A percentile compares a stretch with the other conserved stretches of the same genome.
phyloP scores from a whole-genome alignment of 1,140 invertebrate genomes.

The Aphelenchoides avenae region DNA sequence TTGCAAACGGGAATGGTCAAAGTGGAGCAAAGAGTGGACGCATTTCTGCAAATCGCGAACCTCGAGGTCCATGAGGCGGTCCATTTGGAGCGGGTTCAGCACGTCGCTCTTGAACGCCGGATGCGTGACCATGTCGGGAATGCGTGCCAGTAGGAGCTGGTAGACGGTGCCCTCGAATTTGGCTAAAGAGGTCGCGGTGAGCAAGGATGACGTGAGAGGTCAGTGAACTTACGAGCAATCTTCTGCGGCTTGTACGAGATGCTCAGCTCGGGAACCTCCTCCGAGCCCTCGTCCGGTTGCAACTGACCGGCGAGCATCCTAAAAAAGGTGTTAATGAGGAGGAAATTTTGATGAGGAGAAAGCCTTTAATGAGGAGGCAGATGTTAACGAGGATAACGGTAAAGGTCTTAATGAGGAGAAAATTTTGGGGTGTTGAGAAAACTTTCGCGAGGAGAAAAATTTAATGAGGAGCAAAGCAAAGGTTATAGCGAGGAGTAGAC shows the following conservation, averaged over 20 bases:
- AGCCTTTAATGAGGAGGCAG: background rate
- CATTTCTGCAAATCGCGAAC: too few species aligned
- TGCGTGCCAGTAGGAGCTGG: constrained; percentile 24
- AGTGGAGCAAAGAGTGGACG: too few species aligned
- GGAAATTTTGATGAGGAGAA: background rate
- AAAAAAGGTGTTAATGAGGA: constrained; percentile 16
- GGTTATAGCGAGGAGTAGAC: too few species aligned
- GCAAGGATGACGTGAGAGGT: too few species aligned
- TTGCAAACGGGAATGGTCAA: too few species aligned
- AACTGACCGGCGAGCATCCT: constrained; percentile 92
- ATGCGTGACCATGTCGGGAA: constrained; percentile 41
- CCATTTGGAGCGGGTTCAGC: constrained; percentile 95
- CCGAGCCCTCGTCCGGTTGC: constrained; percentile 79
- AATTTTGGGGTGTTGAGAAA: too few species aligned
- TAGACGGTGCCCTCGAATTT: constrained; percentile 84
- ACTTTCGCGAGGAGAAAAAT: constrained; percentile 5
- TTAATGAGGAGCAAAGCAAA: constrained; percentile 10
- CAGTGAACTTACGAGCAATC: constrained; percentile 95
- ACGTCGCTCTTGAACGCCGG: constrained; percentile 98
- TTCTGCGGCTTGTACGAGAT: constrained; percentile 99
- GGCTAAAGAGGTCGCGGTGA: too few species aligned
- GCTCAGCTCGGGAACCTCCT: constrained; percentile 81
- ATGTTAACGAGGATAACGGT: background rate
- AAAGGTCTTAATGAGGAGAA: constrained; percentile 1
- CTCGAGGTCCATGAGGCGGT: constrained; percentile 96